Base-by-base conservation (phyloP, 2,797 vertebrate species). In the Merluccius polli region DNA sequence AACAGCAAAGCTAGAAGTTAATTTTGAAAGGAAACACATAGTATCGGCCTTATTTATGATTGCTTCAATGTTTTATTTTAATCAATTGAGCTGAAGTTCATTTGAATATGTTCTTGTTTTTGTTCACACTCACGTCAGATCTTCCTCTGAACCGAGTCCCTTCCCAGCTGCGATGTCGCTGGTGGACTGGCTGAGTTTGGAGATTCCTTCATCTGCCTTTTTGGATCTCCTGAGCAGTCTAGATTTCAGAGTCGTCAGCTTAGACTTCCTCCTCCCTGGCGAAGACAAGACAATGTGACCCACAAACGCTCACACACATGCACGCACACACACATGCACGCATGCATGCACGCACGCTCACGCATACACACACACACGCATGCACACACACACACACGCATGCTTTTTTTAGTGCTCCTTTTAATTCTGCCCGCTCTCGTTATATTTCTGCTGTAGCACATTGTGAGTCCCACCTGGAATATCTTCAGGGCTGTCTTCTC, bases 191-290 rank as follows among this genome's bases (percentile, higher is more conserved):
- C 92, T 96, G 78, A 94, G 89, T 83, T 96, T 96, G 90, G 92
- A n/a, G 27, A 68, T 78, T 36, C 73, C 90, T 67, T 86, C 79
- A 21, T 90, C 93, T 77, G 93, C 92, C 87, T 91, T 95, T 86
- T 95, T 97, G 87, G 91, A 95, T 86, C 87, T 96, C 70, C 89
- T 92, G 59, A 97, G 96, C 76, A 97, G 91, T 72, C 94, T 95
- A 3, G 80, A 86, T 86, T 94, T 98, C 77, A 97, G 91, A 16
- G 92, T 92, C 86, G 94, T 97, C 77, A 96, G 91, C 86, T 94
- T 97, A 1, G 94, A 96, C 79, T 94, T 96, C 88, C 95, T 97
- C 91, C 91, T 94, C 86, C 93, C 96, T 98, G 81, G 75, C 73
- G 71, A 76, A 82, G 68, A 83, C 18, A 24, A 35, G 16, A 16